phyloP scores from a whole-genome alignment of 1,140 invertebrate species.

The Drosophila orena region DNA sequence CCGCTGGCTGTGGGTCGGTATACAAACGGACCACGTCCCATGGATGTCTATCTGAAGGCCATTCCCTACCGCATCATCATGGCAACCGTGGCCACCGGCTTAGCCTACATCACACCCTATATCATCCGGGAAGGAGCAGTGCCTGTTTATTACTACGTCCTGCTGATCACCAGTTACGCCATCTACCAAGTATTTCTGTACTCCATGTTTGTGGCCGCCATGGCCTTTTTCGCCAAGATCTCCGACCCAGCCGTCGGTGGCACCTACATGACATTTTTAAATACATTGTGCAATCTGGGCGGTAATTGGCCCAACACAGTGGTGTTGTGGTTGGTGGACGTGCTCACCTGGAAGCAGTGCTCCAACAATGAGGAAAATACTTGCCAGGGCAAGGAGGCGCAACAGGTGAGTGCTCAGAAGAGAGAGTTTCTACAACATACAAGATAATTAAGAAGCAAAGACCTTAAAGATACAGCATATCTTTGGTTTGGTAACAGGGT shows the following conservation, averaged over 20 bases:
- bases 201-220: constrained; percentile 89
- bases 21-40: constrained; percentile 94
- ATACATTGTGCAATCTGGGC: constrained; percentile 98
- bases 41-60: constrained; percentile 95
- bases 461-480: not conserved
- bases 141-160: constrained; percentile 92
- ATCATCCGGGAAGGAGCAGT: constrained; percentile 89
- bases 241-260: constrained; percentile 96
- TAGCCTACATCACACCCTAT: constrained; percentile 94
- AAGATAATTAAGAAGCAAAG: not conserved
- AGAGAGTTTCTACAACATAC: not conserved
- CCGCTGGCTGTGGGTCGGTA: constrained; percentile 95
- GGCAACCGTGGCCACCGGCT: constrained; percentile 91
- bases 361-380: constrained; percentile 85
- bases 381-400: constrained; percentile 86
- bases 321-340: constrained; percentile 96
- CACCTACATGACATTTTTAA: constrained; percentile 99
- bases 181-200: constrained; percentile 94
- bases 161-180: constrained; percentile 92
- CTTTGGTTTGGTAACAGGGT: not conserved
- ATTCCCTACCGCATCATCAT: constrained; percentile 95
- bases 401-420: constrained; percentile 78
- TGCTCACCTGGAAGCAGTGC: constrained; percentile 93
- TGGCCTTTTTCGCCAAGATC: constrained; percentile 87
- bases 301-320: constrained; percentile 98